Percentiles rank a stretch among this genome's conserved stretches.
phyloP scores from a whole-genome alignment of 2,113 vertebrate genomes.

The Microcebus jonahi region DNA sequence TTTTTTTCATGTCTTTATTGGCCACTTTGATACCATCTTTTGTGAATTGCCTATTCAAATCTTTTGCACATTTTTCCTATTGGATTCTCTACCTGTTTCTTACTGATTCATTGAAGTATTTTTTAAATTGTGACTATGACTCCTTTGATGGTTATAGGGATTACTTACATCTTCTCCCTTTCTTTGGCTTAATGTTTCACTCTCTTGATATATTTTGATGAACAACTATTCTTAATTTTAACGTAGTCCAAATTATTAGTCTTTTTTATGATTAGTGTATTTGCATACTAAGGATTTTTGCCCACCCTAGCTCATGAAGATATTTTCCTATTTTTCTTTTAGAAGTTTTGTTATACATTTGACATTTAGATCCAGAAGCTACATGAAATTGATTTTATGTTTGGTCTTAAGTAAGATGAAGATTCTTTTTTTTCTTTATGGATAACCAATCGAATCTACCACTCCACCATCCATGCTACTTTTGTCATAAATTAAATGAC shows the following conservation, averaged over 20 bases:
- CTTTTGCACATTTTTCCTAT: constrained; percentile 31
- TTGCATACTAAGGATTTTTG: background rate
- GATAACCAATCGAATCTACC: background rate
- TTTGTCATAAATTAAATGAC: background rate
- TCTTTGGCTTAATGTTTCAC: background rate
- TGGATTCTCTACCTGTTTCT: background rate
- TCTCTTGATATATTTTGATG: background rate
- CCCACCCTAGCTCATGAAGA: background rate
- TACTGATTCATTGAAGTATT: background rate
- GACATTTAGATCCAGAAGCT: background rate
- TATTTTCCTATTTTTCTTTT: constrained; percentile 36
- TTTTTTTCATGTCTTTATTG: constrained; percentile 10
- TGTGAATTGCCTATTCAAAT: background rate
- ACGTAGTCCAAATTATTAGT: background rate
- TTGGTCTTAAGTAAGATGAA: background rate
- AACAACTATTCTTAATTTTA: background rate
- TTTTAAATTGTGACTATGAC: constrained; percentile 26
- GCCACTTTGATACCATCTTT: constrained; percentile 30
- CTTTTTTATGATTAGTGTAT: background rate
- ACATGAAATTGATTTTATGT: background rate
- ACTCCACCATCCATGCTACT: background rate
- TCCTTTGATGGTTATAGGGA: background rate
- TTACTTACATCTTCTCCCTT: background rate
- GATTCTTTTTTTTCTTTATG: background rate
- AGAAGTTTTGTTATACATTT: constrained; percentile 17